These are phyloP conservation scores for Drosophila cracens DNA, from an alignment of 2,888 invertebrate genomes.

Conservation along the genomic window DNA sequence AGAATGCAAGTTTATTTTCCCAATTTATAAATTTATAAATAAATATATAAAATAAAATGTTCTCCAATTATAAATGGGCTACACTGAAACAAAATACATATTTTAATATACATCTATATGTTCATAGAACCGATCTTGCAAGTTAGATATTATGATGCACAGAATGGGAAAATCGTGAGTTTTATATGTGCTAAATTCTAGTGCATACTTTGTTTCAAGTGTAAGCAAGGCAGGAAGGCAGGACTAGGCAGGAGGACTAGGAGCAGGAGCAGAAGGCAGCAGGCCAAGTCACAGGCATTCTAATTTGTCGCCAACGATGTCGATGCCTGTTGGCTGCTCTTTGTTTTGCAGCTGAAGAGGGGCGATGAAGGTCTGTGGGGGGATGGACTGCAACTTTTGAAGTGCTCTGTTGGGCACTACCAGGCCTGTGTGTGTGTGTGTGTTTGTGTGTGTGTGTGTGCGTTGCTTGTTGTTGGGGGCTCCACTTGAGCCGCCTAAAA, in stretches of 20 bases:
- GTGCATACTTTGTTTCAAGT: not conserved
- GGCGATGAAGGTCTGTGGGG: not conserved
- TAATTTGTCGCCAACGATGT: constrained; percentile 73
- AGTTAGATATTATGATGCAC: not conserved
- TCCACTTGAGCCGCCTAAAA: constrained; percentile 82
- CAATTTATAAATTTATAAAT: too few species aligned
- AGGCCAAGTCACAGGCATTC: constrained; percentile 58
- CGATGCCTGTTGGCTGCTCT: constrained; percentile 52
- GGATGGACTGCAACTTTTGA: constrained; percentile 72
- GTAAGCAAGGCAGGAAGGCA: not conserved
- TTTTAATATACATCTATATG: not conserved
- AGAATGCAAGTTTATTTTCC: not conserved
- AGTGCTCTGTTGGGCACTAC: constrained; percentile 58
- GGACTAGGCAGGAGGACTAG: not conserved
- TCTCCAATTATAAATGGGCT: too few species aligned
- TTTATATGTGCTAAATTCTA: too few species aligned
- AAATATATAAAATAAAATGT: too few species aligned
- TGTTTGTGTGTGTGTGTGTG: constrained; percentile 19
- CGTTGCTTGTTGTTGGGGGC: constrained; percentile 42
- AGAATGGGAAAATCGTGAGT: not conserved
- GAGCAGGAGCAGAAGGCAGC: not conserved
- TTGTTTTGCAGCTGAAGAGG: constrained; percentile 35
- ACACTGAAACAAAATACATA: not conserved
- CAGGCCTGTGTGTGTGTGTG: constrained; percentile 5
- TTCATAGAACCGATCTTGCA: not conserved